Evolutionary conservation across 2,797 vertebrate genomes (phyloP).

Genomic region (Gadopsis bispinosus): DNA sequence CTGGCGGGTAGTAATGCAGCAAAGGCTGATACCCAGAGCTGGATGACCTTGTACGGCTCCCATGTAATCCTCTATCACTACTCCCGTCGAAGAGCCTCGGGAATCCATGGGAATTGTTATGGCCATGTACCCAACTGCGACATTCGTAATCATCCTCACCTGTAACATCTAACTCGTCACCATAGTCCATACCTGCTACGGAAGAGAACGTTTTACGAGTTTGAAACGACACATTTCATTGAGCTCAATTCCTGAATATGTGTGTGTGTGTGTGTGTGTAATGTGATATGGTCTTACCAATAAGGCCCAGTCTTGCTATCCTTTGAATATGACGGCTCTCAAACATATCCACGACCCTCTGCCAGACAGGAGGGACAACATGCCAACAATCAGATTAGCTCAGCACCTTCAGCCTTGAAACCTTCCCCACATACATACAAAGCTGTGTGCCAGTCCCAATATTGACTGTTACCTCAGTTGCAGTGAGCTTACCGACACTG

Average conservation of each 20-base stretch:
- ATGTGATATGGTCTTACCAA: constrained; percentile 59
- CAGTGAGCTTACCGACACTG: neutral
- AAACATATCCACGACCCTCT: constrained; percentile 61
- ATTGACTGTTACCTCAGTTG: neutral
- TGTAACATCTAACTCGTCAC: constrained; percentile 21
- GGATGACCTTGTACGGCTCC: neutral
- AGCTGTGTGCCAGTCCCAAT: neutral
- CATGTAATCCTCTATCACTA: constrained; percentile 9
- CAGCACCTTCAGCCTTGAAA: constrained; percentile 13
- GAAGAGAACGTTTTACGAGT: neutral
- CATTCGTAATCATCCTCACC: constrained; percentile 17
- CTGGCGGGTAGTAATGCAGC: neutral
- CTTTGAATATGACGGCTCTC: constrained; percentile 46
- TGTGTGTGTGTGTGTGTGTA: neutral
- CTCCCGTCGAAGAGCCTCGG: neutral
- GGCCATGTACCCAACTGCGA: neutral
- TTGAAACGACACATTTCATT: neutral
- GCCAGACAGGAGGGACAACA: constrained; percentile 43
- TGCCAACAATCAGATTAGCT: neutral
- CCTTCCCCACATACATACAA: neutral
- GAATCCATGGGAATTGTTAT: constrained; percentile 18
- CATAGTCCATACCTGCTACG: constrained; percentile 30
- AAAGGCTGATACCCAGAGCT: constrained; percentile 11
- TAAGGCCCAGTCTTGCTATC: constrained; percentile 53
- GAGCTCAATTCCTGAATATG: neutral